Percentiles rank a stretch among this genome's conserved stretches.
These are phyloP conservation scores for Leptinotarsa lineolata DNA, from an alignment of 1,140 invertebrate genomes.

Conservation along the genomic window DNA sequence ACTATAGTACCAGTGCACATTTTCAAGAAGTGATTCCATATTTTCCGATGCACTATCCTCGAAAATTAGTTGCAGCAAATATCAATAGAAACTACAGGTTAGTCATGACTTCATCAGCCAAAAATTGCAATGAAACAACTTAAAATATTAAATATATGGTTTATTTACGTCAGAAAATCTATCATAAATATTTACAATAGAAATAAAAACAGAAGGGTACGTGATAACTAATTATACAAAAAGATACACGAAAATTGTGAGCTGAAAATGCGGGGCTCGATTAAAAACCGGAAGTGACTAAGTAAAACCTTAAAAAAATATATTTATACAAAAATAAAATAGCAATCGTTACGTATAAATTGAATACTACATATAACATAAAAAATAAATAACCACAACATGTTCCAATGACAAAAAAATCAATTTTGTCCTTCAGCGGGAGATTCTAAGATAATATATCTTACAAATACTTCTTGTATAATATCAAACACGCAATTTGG, in stretches of 20 bases:
- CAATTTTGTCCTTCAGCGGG: constrained; percentile 1
- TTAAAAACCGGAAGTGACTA: constrained; percentile 22
- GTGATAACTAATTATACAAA: constrained; percentile 34
- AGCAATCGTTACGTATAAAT: constrained; percentile 4
- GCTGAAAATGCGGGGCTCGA: constrained; percentile 6
- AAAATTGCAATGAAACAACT: not conserved
- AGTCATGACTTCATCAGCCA: too few relatives aligned
- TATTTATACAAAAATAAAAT: constrained; percentile 24
- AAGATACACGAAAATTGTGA: constrained; percentile 3
- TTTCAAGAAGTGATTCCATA: too few relatives aligned
- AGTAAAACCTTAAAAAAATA: constrained; percentile 30
- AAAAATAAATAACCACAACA: constrained; percentile 25
- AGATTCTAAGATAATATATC: constrained; percentile 15
- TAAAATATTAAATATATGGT: constrained; percentile 38
- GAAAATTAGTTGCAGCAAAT: too few relatives aligned
- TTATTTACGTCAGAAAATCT: constrained; percentile 38
- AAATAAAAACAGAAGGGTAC: constrained; percentile 14
- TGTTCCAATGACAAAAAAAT: not conserved
- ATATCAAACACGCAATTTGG: constrained; percentile 29
- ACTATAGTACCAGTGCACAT: too few relatives aligned
- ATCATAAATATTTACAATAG: constrained; percentile 37
- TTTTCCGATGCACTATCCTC: too few relatives aligned
- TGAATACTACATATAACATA: constrained; percentile 11
- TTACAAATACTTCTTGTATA: constrained; percentile 25
- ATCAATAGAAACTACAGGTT: too few relatives aligned